Evolutionary conservation across 2,113 vertebrate genomes (phyloP).

Genomic region (Diadophis punctatus): DNA sequence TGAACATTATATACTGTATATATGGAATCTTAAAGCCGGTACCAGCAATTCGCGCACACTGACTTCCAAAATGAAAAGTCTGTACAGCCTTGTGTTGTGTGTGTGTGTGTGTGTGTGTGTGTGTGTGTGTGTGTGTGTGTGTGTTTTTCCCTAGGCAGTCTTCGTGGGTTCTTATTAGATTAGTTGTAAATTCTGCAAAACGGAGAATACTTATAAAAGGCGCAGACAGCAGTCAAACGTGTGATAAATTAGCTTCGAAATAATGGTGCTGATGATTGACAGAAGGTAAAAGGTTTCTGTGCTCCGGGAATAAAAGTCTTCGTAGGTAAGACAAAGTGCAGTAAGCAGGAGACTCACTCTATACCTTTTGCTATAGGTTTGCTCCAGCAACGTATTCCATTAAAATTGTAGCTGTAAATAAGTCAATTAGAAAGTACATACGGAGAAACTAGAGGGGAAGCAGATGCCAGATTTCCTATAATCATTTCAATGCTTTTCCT

Average conservation of each 20-base stretch:
- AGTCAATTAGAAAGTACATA: not conserved
- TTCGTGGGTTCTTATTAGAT: constrained; percentile 14
- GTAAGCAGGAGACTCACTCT: not conserved
- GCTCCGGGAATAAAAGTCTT: not conserved
- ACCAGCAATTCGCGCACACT: not conserved
- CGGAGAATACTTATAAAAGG: constrained; percentile 13
- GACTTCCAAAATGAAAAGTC: not conserved
- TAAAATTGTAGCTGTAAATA: not conserved
- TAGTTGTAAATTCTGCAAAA: constrained; percentile 15
- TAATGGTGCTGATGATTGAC: constrained; percentile 13
- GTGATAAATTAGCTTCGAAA: constrained; percentile 24
- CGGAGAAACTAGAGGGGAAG: not conserved
- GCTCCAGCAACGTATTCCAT: not conserved
- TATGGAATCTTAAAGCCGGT: not conserved
- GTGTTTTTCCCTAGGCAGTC: not conserved
- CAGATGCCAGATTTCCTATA: not conserved
- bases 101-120: not conserved
- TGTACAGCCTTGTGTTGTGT: not conserved
- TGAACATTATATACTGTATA: not conserved
- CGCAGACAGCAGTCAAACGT: not conserved
- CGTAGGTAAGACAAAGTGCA: not conserved
- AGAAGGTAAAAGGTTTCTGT: constrained; percentile 18
- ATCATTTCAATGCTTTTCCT: not conserved
- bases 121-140: not conserved
- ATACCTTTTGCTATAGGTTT: not conserved